These are phyloP conservation scores for Drosophila tani DNA, from an alignment of 1,140 invertebrate genomes.

Conservation along the genomic window DNA sequence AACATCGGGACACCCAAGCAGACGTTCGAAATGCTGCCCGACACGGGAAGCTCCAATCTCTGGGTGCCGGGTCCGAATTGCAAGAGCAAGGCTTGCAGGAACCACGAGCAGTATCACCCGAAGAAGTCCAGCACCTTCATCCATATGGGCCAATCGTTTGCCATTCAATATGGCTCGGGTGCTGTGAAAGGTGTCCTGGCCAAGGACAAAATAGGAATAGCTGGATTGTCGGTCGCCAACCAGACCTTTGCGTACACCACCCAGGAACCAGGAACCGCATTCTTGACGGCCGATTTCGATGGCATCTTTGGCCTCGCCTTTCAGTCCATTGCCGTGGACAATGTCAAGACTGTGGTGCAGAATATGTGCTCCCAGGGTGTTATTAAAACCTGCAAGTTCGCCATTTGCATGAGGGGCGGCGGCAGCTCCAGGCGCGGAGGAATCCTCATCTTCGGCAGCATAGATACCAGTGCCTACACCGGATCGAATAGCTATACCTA, in stretches of 20 bases:
- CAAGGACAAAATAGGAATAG: conserved; percentile 75
- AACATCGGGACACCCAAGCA: conserved; percentile 38
- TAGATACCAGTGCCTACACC: conserved; percentile 34
- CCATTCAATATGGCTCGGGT: conserved; percentile 41
- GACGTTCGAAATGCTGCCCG: conserved; percentile 28
- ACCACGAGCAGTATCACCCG: conserved; percentile 15
- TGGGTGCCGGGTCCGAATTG: conserved; percentile 43
- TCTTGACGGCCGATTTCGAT: conserved; percentile 97
- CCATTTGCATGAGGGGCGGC: conserved; percentile 93
- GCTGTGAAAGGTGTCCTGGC: conserved; percentile 26
- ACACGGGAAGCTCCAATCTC: conserved; percentile 47
- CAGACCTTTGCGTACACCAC: conserved; percentile 98
- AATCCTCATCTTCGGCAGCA: conserved; percentile 40
- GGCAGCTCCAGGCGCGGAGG: conserved; percentile 39
- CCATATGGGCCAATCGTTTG: conserved; percentile 9
- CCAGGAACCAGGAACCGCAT: conserved; percentile 94
- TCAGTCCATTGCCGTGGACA: conserved; percentile 93
- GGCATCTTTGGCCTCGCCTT: conserved; percentile 97
- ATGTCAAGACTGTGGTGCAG: conserved; percentile 95
- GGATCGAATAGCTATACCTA: conserved; percentile 48
- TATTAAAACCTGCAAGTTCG: conserved; percentile 92
- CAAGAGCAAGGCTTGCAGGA: conserved; percentile 28
- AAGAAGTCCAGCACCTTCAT: conserved; percentile 41
- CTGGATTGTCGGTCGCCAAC: conserved; percentile 88
- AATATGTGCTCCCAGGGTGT: conserved; percentile 95